phyloP scores from a whole-genome alignment of 2,113 vertebrate genomes.

The Pithys albifrons region DNA sequence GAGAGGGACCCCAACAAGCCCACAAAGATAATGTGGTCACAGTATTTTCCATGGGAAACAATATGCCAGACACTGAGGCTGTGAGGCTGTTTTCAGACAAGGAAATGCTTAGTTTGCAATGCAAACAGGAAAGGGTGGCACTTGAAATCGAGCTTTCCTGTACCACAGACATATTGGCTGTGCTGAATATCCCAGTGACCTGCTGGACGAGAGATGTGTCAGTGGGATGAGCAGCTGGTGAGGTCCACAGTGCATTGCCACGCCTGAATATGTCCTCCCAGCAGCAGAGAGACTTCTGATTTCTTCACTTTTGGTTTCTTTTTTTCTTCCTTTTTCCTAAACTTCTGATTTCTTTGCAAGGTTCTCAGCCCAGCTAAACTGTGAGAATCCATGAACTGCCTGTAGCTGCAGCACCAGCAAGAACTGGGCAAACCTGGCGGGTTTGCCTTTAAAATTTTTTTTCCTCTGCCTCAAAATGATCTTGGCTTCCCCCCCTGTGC shows the following conservation, averaged over 20 bases:
- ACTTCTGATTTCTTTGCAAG: not conserved
- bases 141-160: constrained; percentile 36
- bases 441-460: not conserved
- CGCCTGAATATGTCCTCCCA: not conserved
- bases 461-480: not conserved
- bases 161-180: not conserved
- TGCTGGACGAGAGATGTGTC: not conserved
- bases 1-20: not conserved
- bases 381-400: not conserved
- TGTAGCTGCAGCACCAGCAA: not conserved
- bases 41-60: not conserved
- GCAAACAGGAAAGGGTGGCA: constrained; percentile 54
- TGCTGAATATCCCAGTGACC: not conserved
- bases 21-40: accelerated
- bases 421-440: not conserved
- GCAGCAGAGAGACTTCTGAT: not conserved
- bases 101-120: constrained; percentile 38
- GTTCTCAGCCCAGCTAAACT: not conserved
- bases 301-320: not conserved
- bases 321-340: not conserved
- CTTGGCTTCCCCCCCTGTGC: accelerated
- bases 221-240: not conserved
- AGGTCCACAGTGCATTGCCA: not conserved
- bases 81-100: not conserved
- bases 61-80: not conserved